phyloP scores from a whole-genome alignment of 1,140 invertebrate genomes.

The Drosophila tani region DNA sequence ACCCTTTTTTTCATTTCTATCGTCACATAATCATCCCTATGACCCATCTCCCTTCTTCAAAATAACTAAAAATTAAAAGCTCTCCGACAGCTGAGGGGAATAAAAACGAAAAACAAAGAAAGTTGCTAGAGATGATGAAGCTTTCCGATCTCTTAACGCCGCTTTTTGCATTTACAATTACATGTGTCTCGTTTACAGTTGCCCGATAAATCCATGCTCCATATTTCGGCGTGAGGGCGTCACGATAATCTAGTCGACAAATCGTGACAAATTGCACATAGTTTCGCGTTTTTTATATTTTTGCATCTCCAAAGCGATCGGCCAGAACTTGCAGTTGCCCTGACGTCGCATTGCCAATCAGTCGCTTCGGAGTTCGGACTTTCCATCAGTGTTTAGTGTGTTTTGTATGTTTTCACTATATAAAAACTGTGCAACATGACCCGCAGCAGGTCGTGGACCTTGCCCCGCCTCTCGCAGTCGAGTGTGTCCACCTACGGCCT shows the following conservation, averaged over 20 bases:
- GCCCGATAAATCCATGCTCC: constrained; percentile 49
- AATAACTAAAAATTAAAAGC: not conserved
- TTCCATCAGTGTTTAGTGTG: constrained; percentile 22
- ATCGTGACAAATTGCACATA: constrained; percentile 74
- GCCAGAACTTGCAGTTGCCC: constrained; percentile 25
- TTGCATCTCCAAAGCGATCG: constrained; percentile 31
- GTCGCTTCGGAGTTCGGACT: constrained; percentile 17
- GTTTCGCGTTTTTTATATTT: constrained; percentile 25
- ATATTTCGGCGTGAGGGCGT: constrained; percentile 10
- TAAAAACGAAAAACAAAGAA: not conserved
- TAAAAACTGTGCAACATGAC: constrained; percentile 30
- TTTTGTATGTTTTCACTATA: constrained; percentile 4
- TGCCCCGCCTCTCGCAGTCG: constrained; percentile 35
- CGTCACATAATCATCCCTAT: not conserved
- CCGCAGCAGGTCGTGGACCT: constrained; percentile 58
- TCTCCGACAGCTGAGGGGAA: not conserved
- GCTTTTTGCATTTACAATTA: constrained; percentile 13
- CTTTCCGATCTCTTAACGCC: constrained; percentile 38
- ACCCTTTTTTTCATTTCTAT: not conserved
- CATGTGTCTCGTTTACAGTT: constrained; percentile 50
- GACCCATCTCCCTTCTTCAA: not conserved
- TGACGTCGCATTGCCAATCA: constrained; percentile 14
- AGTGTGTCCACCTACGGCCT: not conserved
- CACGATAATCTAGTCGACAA: constrained; percentile 47
- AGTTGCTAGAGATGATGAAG: not conserved